Conservation (phyloP, 2,888 invertebrate species). For the Andrena haemorrhoa region DNA sequence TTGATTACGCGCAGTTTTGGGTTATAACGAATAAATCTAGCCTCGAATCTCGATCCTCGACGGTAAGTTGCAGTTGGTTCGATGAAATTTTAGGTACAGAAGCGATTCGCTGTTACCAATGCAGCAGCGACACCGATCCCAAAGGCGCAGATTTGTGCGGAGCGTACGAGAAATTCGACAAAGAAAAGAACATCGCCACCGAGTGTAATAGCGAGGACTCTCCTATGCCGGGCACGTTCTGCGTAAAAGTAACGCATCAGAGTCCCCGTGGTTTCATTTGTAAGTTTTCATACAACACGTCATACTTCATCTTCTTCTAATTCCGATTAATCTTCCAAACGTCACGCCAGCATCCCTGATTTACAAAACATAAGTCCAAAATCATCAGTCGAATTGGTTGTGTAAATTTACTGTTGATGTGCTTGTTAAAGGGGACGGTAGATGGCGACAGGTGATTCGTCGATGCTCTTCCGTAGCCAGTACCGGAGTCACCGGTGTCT, state of each 20-base stretch:
- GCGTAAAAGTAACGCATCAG: conserved; percentile 97
- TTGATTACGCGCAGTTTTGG: no score
- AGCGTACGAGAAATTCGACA: conserved; percentile 94
- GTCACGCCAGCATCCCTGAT: no score
- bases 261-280: conserved; percentile 97
- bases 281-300: conserved; percentile 86
- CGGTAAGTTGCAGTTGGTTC: not conserved
- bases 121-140: conserved; percentile 94
- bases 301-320: no score
- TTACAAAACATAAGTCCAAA: not conserved
- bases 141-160: conserved; percentile 95
- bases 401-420: conserved; percentile 3
- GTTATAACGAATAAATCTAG: no score
- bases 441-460: conserved; percentile 96
- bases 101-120: conserved; percentile 96
- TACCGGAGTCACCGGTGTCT: conserved; percentile 96
- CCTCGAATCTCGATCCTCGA: not conserved
- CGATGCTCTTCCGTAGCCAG: conserved; percentile 96
- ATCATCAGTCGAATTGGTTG: not conserved
- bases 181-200: conserved; percentile 93
- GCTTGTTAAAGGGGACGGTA: conserved; percentile 92
- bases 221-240: conserved; percentile 97
- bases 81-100: conserved; percentile 72
- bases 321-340: no score
- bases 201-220: conserved; percentile 98